These are phyloP conservation scores for Pyrgus malvae DNA, from an alignment of 2,888 invertebrate species.

Conservation along the genomic window DNA sequence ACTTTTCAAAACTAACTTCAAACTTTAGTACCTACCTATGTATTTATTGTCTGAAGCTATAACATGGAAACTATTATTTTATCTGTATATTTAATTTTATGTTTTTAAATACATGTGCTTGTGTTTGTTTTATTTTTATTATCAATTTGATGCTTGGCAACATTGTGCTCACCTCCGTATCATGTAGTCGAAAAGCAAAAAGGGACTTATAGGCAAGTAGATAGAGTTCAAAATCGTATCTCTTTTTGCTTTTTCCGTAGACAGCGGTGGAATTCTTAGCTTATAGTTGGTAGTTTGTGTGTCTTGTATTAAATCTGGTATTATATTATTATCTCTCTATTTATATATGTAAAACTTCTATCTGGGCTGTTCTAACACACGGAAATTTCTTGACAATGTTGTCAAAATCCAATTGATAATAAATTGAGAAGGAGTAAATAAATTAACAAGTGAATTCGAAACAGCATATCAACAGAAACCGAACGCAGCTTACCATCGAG, in stretches of 20 bases:
- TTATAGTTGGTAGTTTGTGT: conserved; percentile 70
- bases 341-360: conserved; percentile 32
- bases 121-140: conserved; percentile 77
- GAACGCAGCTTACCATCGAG: conserved; percentile 75
- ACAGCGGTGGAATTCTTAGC: conserved; percentile 64
- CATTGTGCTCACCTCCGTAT: conserved; percentile 75
- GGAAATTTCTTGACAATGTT: conserved; percentile 66
- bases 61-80: conserved; percentile 30
- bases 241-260: conserved; percentile 73
- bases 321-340: conserved; percentile 44
- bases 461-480: conserved; percentile 80
- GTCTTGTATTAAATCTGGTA: conserved; percentile 48
- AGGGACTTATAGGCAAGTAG: conserved; percentile 48
- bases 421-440: conserved; percentile 49
- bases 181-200: conserved; percentile 64
- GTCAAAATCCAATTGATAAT: conserved; percentile 80
- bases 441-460: conserved; percentile 53
- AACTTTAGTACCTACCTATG: too few relatives aligned
- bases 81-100: conserved; percentile 34
- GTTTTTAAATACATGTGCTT: conserved; percentile 64
- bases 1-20: too few relatives aligned
- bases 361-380: conserved; percentile 38
- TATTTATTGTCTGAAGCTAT: too few relatives aligned
- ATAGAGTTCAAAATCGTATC: conserved; percentile 36
- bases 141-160: conserved; percentile 82